These are phyloP conservation scores for Alauda arvensis DNA, from an alignment of 2,797 vertebrate genomes.

Conservation along the genomic window DNA sequence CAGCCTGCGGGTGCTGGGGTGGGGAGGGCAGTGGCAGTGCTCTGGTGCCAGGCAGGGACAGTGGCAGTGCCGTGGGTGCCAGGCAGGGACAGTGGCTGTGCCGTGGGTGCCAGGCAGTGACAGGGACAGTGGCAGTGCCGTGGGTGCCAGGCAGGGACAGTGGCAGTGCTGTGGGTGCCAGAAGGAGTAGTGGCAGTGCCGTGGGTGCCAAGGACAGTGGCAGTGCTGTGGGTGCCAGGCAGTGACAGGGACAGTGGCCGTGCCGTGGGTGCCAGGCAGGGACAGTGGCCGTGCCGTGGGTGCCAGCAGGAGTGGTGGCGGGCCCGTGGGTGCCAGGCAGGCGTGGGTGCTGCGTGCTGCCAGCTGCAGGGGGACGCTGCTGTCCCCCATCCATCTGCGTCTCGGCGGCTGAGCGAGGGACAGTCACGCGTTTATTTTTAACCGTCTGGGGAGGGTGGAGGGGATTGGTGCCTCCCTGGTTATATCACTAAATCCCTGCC, in stretches of 20 bases:
- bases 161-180: not conserved
- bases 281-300: not conserved
- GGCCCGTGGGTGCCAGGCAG: not conserved
- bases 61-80: no score
- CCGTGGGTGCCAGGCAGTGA: not conserved
- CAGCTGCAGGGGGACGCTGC: not conserved
- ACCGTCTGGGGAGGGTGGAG: constrained; percentile 26
- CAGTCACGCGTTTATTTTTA: constrained; percentile 64
- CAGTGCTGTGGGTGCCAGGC: no score
- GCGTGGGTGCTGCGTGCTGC: not conserved
- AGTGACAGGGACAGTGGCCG: not conserved
- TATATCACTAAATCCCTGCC: constrained; percentile 67
- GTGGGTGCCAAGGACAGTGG: no score
- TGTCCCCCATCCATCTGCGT: not conserved
- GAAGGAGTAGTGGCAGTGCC: no score
- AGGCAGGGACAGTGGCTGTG: not conserved
- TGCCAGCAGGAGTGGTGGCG: not conserved
- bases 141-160: not conserved
- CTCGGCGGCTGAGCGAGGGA: not conserved
- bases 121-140: fast-evolving
- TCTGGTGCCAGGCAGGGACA: not conserved
- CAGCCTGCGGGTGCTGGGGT: fast-evolving
- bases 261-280: not conserved
- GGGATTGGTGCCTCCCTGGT: constrained; percentile 60
- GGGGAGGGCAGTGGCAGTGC: not conserved